Evolutionary conservation across 2,888 invertebrate genomes (phyloP), one percentile per base, ranked within the genome.

Genomic region (Drosophila mercatorum): DNA sequence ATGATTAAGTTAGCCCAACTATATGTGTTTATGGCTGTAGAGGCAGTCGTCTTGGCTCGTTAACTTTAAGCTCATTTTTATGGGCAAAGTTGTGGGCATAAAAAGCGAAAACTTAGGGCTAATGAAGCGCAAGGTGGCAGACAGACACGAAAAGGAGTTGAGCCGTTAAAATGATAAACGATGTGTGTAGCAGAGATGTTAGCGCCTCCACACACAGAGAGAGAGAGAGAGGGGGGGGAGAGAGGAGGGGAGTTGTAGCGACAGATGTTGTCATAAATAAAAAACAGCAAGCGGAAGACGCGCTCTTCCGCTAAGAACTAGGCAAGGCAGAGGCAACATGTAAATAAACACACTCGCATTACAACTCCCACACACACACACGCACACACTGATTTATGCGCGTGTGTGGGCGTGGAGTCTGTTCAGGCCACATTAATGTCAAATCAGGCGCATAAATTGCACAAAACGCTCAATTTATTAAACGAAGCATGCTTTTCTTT

Each of bases 131-230:
- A 52, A 72, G 60, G 51, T 55, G 58, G 65, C 58, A 55, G 57
- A 43, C 44, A 66, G 3, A 22, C 68, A 66, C 68, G 53, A 28
- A 78, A 83, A 82, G 75, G 74, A 81, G 84, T 78, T 77, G 74
- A 44, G 84, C 75, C 87, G 85, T 88, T 85, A 80, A 85, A 90
- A 91, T 92, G 92, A 92, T 92, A 91, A 92, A 92, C 91, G 92
- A 90, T 86, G 80, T 78, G 62, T 88, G 89, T 87, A 83, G 86
- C 74, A 67, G 61, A 70, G 65, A 81, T 78, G 84, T 84, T 87
- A 84, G 83, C 83, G 83, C 89, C 72, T 75, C 72, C 72, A 69
- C 80, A 17, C 74, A 67, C 60, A 34, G 28, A 28, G 28, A 28
- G 28, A 28, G 28, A 28, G 28, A 28, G 28, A 5, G 28, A 28